A percentile compares a stretch with the other conserved stretches of the same genome.
phyloP scores from a whole-genome alignment of 2,797 vertebrate species.

The Glyptemys insculpta region DNA sequence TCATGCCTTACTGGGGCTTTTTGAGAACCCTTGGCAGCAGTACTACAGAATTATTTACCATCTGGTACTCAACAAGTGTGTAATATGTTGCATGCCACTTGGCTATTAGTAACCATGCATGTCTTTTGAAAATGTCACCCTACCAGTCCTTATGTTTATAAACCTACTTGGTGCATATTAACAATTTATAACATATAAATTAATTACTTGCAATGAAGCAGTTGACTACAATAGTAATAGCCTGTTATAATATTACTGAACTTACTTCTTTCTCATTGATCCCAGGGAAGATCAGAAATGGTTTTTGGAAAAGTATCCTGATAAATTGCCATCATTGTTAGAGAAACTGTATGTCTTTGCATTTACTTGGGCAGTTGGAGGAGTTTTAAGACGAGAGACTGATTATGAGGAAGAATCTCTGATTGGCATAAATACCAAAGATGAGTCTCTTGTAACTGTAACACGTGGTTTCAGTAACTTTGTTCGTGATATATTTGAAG shows the following conservation, averaged over 20 bases:
- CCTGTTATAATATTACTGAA: not conserved
- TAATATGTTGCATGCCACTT: not conserved
- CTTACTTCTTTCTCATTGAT: not conserved
- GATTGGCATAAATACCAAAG: constrained; percentile 24
- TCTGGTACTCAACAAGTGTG: not conserved
- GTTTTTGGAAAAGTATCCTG: constrained; percentile 67
- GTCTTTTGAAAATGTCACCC: not conserved
- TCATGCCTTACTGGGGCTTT: not conserved
- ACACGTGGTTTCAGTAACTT: constrained; percentile 75
- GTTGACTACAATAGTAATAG: not conserved
- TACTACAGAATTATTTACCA: not conserved
- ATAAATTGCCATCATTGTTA: constrained; percentile 54
- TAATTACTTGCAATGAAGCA: not conserved
- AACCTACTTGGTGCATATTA: not conserved
- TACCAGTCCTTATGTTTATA: not conserved
- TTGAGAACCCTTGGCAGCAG: not conserved
- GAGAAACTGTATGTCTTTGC: constrained; percentile 74
- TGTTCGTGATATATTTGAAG: constrained; percentile 76
- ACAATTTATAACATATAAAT: not conserved
- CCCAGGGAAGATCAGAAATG: not conserved
- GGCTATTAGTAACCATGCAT: not conserved
- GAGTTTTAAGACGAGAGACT: constrained; percentile 65
- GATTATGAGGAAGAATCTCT: constrained; percentile 65
- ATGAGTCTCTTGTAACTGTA: constrained; percentile 46
- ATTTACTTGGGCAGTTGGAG: constrained; percentile 76